Conservation (phyloP, 2,113 vertebrate genomes). For the Cephalophus harveyi region DNA sequence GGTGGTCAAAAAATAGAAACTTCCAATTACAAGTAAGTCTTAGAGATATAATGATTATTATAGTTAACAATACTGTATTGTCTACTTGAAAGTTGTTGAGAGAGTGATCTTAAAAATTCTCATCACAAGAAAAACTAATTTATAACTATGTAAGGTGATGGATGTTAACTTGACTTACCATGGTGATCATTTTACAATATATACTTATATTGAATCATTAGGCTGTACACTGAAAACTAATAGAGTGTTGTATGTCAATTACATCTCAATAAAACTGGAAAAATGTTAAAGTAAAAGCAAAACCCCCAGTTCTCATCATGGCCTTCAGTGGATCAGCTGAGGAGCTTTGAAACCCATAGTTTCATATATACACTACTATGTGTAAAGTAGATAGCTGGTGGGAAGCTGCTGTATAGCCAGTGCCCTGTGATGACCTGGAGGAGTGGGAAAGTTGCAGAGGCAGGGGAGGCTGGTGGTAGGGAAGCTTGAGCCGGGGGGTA, state of each 20-base stretch:
- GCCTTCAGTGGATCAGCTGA: neutral
- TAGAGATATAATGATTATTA: neutral
- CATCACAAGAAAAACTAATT: neutral
- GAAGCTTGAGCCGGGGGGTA: accelerated
- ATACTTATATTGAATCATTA: neutral
- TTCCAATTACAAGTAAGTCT: neutral
- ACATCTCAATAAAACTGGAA: neutral
- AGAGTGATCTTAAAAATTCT: neutral
- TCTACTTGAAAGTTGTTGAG: neutral
- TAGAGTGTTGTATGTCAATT: neutral
- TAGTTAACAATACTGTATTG: neutral
- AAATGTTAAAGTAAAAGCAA: neutral
- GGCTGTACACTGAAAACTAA: neutral
- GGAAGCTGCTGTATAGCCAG: neutral
- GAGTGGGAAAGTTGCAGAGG: neutral
- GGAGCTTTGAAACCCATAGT: neutral
- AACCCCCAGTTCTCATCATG: neutral
- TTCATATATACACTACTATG: neutral
- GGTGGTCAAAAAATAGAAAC: neutral
- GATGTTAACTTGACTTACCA: neutral
- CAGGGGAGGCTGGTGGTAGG: neutral
- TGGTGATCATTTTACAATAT: neutral
- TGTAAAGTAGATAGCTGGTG: neutral
- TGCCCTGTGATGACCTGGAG: neutral
- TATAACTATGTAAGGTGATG: neutral